phyloP scores from a whole-genome alignment of 2,888 invertebrate species.

The Bugula neritina region DNA sequence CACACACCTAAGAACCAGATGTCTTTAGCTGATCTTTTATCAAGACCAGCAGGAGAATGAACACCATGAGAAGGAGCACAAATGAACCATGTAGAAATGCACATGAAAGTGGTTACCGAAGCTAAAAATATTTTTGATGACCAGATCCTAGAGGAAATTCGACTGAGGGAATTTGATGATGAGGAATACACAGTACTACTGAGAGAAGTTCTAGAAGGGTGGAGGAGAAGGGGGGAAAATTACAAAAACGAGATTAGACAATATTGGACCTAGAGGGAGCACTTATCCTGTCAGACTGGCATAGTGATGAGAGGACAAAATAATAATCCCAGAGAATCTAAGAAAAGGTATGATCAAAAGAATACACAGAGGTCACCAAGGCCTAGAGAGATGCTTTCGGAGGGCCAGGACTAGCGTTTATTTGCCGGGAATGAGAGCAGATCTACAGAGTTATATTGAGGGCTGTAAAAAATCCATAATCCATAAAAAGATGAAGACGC shows the following conservation, averaged over 20 bases:
- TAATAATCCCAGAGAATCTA: slow-evolving; percentile 29
- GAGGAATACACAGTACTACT: background rate
- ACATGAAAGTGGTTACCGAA: background rate
- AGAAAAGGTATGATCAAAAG: slow-evolving; percentile 25
- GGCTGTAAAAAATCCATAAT: slow-evolving; percentile 24
- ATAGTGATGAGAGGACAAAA: slow-evolving; percentile 29
- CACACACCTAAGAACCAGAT: background rate
- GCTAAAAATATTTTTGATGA: background rate
- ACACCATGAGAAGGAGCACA: background rate
- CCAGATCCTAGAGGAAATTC: background rate
- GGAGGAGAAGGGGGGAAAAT: background rate
- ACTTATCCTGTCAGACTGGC: slow-evolving; percentile 9
- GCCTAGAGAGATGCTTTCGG: slow-evolving; percentile 29
- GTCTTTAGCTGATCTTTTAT: background rate
- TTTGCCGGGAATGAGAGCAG: slow-evolving; percentile 30
- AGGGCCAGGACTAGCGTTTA: slow-evolving; percentile 29
- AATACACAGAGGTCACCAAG: slow-evolving; percentile 29
- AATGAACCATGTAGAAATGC: background rate
- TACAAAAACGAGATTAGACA: background rate
- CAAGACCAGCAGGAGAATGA: background rate
- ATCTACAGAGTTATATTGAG: slow-evolving; percentile 25
- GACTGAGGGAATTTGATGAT: background rate
- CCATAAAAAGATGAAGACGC: slow-evolving; percentile 2
- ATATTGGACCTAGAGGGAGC: background rate
- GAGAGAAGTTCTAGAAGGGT: background rate